phyloP scores from a whole-genome alignment of 2,113 vertebrate species.

The Aplodontia rufa region DNA sequence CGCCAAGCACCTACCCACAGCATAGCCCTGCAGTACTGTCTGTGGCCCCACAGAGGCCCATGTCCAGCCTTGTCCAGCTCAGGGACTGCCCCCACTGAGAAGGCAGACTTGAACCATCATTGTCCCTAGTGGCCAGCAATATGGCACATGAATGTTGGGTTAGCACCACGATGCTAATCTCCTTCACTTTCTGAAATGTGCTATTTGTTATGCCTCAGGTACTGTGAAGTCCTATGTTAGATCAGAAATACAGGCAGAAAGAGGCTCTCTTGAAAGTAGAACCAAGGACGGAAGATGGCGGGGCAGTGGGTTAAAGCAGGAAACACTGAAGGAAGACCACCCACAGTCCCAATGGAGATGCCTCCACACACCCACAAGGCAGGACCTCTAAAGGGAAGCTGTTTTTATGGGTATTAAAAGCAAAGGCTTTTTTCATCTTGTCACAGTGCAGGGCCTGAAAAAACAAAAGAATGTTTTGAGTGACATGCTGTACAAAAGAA shows the following conservation, averaged over 20 bases:
- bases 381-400: too few relatives aligned
- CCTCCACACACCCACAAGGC: background rate
- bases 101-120: too few relatives aligned
- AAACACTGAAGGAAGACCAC: rapidly evolving
- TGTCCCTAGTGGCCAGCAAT: background rate
- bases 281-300: background rate
- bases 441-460: background rate
- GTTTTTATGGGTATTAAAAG: background rate
- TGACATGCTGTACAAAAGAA: background rate
- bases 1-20: background rate
- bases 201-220: background rate
- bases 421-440: background rate
- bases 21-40: rapidly evolving
- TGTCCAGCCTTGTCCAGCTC: too few relatives aligned
- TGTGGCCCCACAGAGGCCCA: background rate
- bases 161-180: background rate
- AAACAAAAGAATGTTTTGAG: background rate
- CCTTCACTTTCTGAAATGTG: background rate
- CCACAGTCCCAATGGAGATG: background rate
- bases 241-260: background rate
- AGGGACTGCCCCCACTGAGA: background rate
- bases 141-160: too few relatives aligned
- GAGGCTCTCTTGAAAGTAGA: background rate
- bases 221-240: background rate
- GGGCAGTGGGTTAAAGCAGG: background rate